A percentile compares a stretch with the other conserved stretches of the same genome.
phyloP scores from a whole-genome alignment of 2,113 vertebrate species.

The Halichoerus grypus region DNA sequence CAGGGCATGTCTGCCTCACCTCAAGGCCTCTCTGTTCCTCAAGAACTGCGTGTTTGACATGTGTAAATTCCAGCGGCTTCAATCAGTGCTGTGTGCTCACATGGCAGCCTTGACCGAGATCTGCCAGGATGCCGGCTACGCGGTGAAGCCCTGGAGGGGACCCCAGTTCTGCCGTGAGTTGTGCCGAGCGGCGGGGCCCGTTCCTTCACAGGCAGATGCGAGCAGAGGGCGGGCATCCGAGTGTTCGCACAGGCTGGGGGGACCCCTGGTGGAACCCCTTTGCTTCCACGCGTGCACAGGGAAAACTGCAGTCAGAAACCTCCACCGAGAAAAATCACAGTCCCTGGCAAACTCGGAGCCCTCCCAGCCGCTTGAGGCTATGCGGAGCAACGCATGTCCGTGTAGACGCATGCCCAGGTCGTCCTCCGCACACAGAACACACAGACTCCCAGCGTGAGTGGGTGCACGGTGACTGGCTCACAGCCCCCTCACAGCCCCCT shows the following conservation, averaged over 20 bases:
- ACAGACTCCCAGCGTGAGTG: not conserved
- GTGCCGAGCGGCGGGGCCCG: not conserved
- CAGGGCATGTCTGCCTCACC: constrained; percentile 88
- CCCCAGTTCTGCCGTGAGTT: constrained; percentile 90
- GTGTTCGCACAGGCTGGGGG: not conserved
- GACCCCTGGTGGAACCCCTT: not conserved
- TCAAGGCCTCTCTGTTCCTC: constrained; percentile 87
- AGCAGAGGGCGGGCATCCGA: not conserved
- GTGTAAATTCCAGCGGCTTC: constrained; percentile 88
- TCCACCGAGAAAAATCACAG: not conserved
- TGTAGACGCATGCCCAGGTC: not conserved
- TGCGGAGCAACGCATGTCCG: fast-evolving
- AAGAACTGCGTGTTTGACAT: constrained; percentile 90
- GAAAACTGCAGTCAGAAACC: not conserved
- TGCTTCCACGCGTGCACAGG: not conserved
- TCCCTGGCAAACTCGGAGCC: not conserved
- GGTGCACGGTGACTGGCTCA: not conserved
- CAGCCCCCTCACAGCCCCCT: not conserved
- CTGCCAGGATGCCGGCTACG: constrained; percentile 88
- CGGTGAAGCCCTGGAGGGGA: constrained; percentile 89
- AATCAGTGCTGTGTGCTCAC: constrained; percentile 87
- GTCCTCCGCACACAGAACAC: not conserved
- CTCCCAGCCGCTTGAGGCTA: not conserved
- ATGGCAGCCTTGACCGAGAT: constrained; percentile 89
- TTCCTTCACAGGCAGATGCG: not conserved